These are phyloP conservation scores for Sycophila texana DNA, from an alignment of 2,888 invertebrate species.

Conservation along the genomic window DNA sequence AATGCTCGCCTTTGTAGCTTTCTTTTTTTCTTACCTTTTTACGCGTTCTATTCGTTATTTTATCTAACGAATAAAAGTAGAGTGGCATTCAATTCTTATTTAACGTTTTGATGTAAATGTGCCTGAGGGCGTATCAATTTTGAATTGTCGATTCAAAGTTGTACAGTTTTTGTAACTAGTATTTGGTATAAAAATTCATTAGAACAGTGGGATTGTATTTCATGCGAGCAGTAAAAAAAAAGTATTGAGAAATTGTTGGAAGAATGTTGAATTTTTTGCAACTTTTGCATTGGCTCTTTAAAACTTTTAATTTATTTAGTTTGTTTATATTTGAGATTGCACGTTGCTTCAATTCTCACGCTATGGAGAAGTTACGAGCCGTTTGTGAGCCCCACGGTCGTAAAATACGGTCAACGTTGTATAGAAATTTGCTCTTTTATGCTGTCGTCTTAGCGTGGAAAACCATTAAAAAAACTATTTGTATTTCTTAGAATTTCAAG, in stretches of 20 bases:
- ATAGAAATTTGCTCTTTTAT: slow-evolving; percentile 38
- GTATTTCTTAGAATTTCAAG: slow-evolving; percentile 39
- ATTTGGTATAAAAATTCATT: too few relatives aligned
- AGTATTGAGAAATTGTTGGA: too few relatives aligned
- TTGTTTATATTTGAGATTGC: slow-evolving; percentile 29
- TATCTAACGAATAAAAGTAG: too few relatives aligned
- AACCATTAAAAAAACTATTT: slow-evolving; percentile 40
- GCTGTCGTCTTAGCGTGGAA: slow-evolving; percentile 24
- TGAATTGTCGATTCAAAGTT: too few relatives aligned
- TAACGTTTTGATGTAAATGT: too few relatives aligned
- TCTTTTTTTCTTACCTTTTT: background rate
- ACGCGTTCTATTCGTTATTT: background rate
- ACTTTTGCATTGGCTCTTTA: background rate
- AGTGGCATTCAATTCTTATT: too few relatives aligned
- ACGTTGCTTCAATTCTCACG: slow-evolving; percentile 51
- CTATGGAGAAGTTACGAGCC: slow-evolving; percentile 37
- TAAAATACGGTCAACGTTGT: slow-evolving; percentile 40
- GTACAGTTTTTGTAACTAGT: too few relatives aligned
- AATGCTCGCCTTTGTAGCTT: background rate
- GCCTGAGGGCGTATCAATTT: too few relatives aligned
- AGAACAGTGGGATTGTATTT: background rate
- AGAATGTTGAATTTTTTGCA: too few relatives aligned
- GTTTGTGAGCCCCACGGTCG: slow-evolving; percentile 33
- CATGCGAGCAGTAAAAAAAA: background rate
- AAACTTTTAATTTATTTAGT: slow-evolving; percentile 18